These are phyloP conservation scores for Megaceryle maxima DNA, from an alignment of 2,113 vertebrate species.

Conservation along the genomic window DNA sequence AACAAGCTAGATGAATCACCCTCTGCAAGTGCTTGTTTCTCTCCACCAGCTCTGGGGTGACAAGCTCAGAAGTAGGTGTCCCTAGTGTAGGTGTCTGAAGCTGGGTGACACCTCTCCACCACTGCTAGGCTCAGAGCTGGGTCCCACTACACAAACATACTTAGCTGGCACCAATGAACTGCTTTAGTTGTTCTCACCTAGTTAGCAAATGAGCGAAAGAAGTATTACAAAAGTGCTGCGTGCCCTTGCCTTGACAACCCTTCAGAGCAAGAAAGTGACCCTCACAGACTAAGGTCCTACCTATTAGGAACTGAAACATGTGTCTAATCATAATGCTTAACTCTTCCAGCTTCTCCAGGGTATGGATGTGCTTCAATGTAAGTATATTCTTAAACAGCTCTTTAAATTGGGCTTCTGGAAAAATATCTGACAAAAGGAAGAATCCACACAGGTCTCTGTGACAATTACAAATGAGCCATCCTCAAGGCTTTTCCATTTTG, in stretches of 20 bases:
- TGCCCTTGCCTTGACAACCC: neutral
- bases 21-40: slow-evolving; percentile 41
- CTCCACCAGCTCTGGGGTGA: neutral
- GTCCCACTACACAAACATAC: neutral
- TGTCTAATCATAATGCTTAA: neutral
- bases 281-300: neutral
- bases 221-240: neutral
- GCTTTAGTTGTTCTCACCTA: neutral
- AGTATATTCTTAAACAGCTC: neutral
- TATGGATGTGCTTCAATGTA: neutral
- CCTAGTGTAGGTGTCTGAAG: slow-evolving; percentile 31
- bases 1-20: slow-evolving; percentile 58
- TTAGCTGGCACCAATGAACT: neutral
- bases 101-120: neutral
- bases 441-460: neutral
- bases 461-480: neutral
- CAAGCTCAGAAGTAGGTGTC: slow-evolving; percentile 29
- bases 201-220: neutral
- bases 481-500: neutral
- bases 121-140: neutral
- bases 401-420: neutral
- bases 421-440: neutral
- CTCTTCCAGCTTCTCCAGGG: neutral
- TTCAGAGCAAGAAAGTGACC: neutral
- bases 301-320: neutral